Evolutionary conservation across 2,888 invertebrate species (phyloP).

Genomic region (Xylophagus ater): DNA sequence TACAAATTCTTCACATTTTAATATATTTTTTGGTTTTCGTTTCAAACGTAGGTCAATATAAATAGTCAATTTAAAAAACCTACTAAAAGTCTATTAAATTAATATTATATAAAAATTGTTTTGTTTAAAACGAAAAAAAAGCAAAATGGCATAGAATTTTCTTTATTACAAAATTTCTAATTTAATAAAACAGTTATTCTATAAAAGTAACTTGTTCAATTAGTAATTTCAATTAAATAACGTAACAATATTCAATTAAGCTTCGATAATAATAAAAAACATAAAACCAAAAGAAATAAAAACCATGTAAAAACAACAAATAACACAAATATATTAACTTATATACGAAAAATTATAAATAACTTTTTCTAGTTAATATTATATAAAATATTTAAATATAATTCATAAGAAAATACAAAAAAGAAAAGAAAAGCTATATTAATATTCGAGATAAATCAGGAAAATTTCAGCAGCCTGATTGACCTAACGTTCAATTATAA

Average conservation of each 20-base stretch:
- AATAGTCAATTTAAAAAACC: neutral
- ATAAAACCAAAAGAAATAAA: conserved; percentile 4
- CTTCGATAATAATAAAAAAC: conserved; percentile 11
- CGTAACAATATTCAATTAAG: conserved; percentile 15
- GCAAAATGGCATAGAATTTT: neutral
- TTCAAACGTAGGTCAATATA: too few relatives aligned
- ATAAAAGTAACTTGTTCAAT: conserved; percentile 10
- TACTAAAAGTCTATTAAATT: neutral
- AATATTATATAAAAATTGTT: neutral
- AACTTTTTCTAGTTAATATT: too few relatives aligned
- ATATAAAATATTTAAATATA: conserved; percentile 13
- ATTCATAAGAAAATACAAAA: conserved; percentile 9
- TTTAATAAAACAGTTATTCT: conserved; percentile 4
- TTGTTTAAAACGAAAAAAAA: conserved; percentile 1
- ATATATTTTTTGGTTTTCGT: too few relatives aligned
- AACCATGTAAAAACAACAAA: neutral
- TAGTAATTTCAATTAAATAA: conserved; percentile 15
- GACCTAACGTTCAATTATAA: conserved; percentile 19
- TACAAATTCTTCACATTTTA: too few relatives aligned
- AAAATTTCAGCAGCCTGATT: conserved; percentile 14
- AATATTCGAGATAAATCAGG: conserved; percentile 17
- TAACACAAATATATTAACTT: conserved; percentile 4
- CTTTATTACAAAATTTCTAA: too few relatives aligned
- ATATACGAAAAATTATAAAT: conserved; percentile 6
- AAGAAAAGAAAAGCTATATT: conserved; percentile 15